Base-by-base conservation (phyloP, 1,140 invertebrate genomes). In the Drosophila kepulauana region DNA sequence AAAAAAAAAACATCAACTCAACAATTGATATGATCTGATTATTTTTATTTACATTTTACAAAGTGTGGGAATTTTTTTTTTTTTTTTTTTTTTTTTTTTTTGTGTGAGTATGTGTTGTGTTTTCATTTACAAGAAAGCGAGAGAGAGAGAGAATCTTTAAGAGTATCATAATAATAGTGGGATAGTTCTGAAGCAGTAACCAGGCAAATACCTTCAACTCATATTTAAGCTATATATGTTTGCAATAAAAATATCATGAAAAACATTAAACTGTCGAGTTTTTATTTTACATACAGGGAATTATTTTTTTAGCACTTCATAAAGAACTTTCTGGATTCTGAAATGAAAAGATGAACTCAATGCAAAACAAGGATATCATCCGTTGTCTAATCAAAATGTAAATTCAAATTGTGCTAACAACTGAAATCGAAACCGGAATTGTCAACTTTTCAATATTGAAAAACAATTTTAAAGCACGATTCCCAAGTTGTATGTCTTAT, bases 191-290 rank as follows among this genome's bases (percentile, higher is more conserved):
- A 73, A 71, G 65, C 79, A 86, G 79, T 86, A 73, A 86, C 75
- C 82, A 86, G 82, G 79, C 75, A 86, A 87, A 86, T 87, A 82
- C 76, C 82, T 86, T 87, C 72, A 86, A 79, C 79, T 87, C 79
- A 87, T 86, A 87, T 77, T 79, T 86, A 86, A 86, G 82, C 79
- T 87, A 80, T 87, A 82, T 87, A 87, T 87, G 82, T 87, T 87
- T 87, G 76, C 84, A 87, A 87, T 87, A 87, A 87, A 85, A 87
- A 87, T 87, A 87, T 87, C 84, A 75, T 58, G 62, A 72, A 79
- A 87, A 87, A 79, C 68, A 82, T 78, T 64, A 67, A 35, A 6
- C 62, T 38, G 48, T 10, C 2, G 2, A 38, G 7, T 2, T 38
- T 38, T 8, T 10, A 7, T 38, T 38, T 38, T 38, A 38, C 35